phyloP scores from a whole-genome alignment of 2,113 vertebrate species.

The Dasyprocta punctata region DNA sequence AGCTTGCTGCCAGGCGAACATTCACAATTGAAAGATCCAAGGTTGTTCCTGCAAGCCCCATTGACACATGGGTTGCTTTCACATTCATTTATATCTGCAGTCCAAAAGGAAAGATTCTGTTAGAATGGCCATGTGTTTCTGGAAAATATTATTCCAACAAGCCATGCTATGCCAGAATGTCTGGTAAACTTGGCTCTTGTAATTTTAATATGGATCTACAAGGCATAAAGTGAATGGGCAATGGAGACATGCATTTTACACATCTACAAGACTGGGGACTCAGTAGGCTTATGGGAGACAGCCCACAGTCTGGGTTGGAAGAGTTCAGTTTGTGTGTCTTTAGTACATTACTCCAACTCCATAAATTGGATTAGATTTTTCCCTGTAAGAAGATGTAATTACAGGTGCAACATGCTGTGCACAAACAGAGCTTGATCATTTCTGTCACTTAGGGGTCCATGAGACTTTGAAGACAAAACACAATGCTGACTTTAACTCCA shows the following conservation, averaged over 20 bases:
- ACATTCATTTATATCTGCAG: conserved; percentile 92
- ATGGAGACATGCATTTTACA: not conserved
- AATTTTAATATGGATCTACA: conserved; percentile 74
- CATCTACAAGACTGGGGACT: not conserved
- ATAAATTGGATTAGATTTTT: conserved; percentile 35
- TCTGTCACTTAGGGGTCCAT: conserved; percentile 40
- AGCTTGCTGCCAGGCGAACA: conserved; percentile 90
- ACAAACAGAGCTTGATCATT: conserved; percentile 79
- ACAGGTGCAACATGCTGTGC: conserved; percentile 18
- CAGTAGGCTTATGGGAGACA: not conserved
- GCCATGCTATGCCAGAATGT: conserved; percentile 69
- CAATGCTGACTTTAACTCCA: conserved; percentile 61
- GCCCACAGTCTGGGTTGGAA: not conserved
- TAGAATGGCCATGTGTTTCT: conserved; percentile 76
- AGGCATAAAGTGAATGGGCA: conserved; percentile 61
- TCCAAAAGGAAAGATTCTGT: conserved; percentile 82
- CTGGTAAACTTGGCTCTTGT: conserved; percentile 75
- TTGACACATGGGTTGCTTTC: conserved; percentile 90
- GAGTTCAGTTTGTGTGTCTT: conserved; percentile 41
- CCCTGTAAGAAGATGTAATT: conserved; percentile 55
- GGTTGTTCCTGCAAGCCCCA: conserved; percentile 91
- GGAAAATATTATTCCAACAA: conserved; percentile 78
- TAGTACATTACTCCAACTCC: conserved; percentile 39
- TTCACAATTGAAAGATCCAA: conserved; percentile 91
- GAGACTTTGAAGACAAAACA: conserved; percentile 71